Evolutionary conservation across 2,797 vertebrate genomes (phyloP).

Genomic region (Amazona finschi): DNA sequence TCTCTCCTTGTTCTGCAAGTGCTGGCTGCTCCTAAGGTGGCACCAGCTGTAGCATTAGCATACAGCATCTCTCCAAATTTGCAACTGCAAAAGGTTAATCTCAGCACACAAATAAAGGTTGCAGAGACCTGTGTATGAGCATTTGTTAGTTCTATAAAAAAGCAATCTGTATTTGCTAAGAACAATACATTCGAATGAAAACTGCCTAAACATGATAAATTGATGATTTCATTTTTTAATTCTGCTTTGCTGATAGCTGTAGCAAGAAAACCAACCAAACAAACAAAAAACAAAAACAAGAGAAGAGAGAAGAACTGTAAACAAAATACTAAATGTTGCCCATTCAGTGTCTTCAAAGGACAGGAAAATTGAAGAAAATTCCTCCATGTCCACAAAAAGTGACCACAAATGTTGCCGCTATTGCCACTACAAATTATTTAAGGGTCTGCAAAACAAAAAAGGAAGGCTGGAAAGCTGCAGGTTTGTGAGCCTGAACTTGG

Average conservation of each 20-base stretch:
- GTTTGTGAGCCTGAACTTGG: neutral
- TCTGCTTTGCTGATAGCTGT: neutral
- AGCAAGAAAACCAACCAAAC: neutral
- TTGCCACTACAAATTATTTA: neutral
- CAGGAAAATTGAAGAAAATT: neutral
- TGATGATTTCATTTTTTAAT: neutral
- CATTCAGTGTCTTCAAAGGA: neutral
- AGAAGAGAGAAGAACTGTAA: neutral
- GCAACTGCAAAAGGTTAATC: neutral
- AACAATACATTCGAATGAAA: neutral
- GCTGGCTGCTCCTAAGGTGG: neutral
- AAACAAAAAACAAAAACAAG: neutral
- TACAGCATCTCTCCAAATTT: neutral
- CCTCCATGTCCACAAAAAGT: neutral
- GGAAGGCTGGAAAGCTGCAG: neutral
- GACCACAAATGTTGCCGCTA: rapidly evolving
- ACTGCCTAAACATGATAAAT: neutral
- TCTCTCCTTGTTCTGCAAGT: neutral
- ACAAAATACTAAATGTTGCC: neutral
- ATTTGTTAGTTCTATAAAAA: neutral
- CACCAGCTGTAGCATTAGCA: neutral
- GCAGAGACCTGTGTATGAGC: neutral
- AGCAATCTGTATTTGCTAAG: neutral
- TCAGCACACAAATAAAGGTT: neutral
- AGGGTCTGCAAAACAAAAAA: neutral